Percentiles rank a stretch among this genome's conserved stretches.
Conservation (phyloP, 2,888 invertebrate genomes). For the Ophion ventricosus region DNA sequence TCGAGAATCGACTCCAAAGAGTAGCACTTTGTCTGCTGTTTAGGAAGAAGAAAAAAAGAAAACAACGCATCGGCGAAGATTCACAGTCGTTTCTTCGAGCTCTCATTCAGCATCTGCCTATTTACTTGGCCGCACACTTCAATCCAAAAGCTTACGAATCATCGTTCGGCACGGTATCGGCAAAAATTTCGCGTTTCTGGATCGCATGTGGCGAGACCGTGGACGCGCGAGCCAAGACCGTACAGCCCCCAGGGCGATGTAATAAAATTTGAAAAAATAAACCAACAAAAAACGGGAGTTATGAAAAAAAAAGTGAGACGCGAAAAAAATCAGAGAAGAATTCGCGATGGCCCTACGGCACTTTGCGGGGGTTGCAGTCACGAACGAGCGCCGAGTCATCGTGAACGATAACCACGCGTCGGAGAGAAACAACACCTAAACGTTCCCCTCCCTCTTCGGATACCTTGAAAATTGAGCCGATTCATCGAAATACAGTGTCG, state of each 20-base stretch:
- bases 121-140: background rate
- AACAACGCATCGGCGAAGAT: background rate
- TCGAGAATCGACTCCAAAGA: background rate
- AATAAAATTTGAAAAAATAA: constrained; percentile 24
- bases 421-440: constrained; percentile 64
- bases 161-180: background rate
- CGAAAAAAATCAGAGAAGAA: constrained; percentile 40
- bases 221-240: constrained; percentile 42
- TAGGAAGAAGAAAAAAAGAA: background rate
- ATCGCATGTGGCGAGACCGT: constrained; percentile 47
- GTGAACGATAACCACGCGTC: constrained; percentile 30
- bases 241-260: constrained; percentile 16
- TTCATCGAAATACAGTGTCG: constrained; percentile 72
- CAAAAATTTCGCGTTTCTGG: constrained; percentile 4
- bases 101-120: background rate
- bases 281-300: constrained; percentile 9
- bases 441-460: constrained; percentile 57
- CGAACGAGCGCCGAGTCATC: constrained; percentile 44
- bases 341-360: constrained; percentile 48
- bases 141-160: background rate
- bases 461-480: constrained; percentile 71
- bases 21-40: constrained; percentile 33
- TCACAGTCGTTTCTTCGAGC: background rate
- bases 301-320: constrained; percentile 16
- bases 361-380: constrained; percentile 68